Conservation (phyloP, 2,113 vertebrate species). For the Dicrurus megarhynchus region DNA sequence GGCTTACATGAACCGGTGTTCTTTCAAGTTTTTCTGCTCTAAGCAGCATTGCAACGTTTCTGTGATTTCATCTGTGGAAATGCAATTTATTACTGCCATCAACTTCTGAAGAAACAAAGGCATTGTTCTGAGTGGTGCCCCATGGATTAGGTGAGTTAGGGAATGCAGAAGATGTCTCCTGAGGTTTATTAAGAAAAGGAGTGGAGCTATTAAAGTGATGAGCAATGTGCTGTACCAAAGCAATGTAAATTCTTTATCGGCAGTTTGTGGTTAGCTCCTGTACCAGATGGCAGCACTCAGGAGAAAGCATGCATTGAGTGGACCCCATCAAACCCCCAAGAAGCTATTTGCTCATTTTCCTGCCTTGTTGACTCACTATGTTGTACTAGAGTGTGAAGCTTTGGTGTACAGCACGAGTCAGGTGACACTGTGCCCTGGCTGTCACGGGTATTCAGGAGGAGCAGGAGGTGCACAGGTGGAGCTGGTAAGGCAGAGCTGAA, state of each 20-base stretch:
- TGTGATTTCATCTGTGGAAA: not conserved
- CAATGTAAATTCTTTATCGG: not conserved
- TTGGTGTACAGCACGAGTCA: not conserved
- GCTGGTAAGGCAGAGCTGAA: not conserved
- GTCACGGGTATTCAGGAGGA: not conserved
- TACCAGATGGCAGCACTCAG: not conserved
- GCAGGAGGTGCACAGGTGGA: not conserved
- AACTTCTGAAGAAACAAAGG: not conserved
- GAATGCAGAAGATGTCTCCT: not conserved
- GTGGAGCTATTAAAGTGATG: not conserved
- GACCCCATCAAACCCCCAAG: not conserved
- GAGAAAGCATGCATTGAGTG: not conserved
- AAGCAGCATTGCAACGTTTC: not conserved
- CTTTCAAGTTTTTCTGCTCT: not conserved
- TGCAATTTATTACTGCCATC: not conserved
- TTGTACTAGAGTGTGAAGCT: accelerated
- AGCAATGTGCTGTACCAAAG: not conserved
- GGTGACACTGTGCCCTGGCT: not conserved
- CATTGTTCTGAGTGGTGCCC: not conserved
- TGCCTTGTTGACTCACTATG: not conserved
- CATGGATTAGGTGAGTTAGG: not conserved
- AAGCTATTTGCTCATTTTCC: not conserved
- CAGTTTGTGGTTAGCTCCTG: not conserved
- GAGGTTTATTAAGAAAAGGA: slow-evolving; percentile 13
- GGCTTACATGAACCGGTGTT: not conserved